Conservation (phyloP, 2,113 vertebrate genomes). For the Heterochromis multidens region DNA sequence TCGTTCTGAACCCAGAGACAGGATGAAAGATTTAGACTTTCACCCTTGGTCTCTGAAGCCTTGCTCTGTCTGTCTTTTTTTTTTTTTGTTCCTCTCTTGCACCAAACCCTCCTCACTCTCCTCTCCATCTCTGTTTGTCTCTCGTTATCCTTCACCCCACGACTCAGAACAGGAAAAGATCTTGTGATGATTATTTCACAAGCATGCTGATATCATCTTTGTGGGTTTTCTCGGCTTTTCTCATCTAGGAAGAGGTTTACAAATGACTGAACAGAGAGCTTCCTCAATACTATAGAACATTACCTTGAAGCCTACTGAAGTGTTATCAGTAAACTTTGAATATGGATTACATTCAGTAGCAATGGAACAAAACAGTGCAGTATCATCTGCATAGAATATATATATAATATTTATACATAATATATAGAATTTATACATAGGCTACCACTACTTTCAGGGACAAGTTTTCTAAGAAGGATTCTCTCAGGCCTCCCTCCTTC, state of each 20-base stretch:
- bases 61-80: constrained; percentile 7
- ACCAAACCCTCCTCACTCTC: constrained; percentile 13
- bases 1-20: constrained; percentile 62
- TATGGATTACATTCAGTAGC: neutral
- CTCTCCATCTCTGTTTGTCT: constrained; percentile 43
- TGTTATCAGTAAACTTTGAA: neutral
- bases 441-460: neutral
- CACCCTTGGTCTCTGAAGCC: constrained; percentile 67
- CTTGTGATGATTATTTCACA: constrained; percentile 75
- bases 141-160: constrained; percentile 58
- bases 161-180: constrained; percentile 45
- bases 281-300: neutral
- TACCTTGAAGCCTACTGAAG: neutral
- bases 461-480: neutral
- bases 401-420: too few species aligned
- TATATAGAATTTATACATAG: neutral
- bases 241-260: constrained; percentile 56
- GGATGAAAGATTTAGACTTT: constrained; percentile 74
- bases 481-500: too few species aligned
- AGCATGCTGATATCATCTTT: constrained; percentile 62
- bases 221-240: constrained; percentile 47
- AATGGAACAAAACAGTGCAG: neutral
- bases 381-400: neutral
- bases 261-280: constrained; percentile 48
- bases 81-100: constrained; percentile 3